Percentiles rank a stretch among this genome's conserved stretches.
Evolutionary conservation across 2,113 vertebrate genomes (phyloP).

Genomic region (Morone saxatilis): DNA sequence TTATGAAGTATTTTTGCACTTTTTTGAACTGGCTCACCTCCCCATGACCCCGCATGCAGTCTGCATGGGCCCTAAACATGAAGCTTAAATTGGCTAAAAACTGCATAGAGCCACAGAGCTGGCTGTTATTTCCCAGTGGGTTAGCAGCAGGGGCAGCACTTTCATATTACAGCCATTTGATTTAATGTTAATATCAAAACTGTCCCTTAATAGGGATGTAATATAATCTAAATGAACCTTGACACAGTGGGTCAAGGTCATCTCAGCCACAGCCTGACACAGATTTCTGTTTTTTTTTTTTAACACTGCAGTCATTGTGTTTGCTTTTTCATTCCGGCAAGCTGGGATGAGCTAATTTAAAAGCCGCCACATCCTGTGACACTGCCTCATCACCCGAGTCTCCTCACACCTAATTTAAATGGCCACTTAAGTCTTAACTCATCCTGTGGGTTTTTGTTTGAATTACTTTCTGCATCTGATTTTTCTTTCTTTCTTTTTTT

Average conservation of each 20-base stretch:
- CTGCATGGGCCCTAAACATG: not conserved
- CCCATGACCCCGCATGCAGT: not conserved
- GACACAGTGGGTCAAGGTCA: slow-evolving; percentile 22
- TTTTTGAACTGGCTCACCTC: not conserved
- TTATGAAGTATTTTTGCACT: not conserved
- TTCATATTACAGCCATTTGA: slow-evolving; percentile 1
- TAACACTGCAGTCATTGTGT: not conserved
- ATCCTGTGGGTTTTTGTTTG: slow-evolving; percentile 34
- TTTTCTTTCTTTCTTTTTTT: not conserved
- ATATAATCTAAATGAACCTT: slow-evolving; percentile 5
- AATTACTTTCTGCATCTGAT: slow-evolving; percentile 18
- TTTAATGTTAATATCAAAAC: slow-evolving; percentile 21
- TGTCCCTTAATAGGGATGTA: not conserved
- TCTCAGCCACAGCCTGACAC: slow-evolving; percentile 3
- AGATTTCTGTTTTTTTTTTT: not conserved
- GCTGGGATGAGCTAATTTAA: slow-evolving; percentile 37
- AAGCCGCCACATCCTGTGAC: slow-evolving; percentile 13
- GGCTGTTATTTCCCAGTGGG: slow-evolving; percentile 18
- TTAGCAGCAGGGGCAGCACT: not conserved
- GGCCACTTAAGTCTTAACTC: slow-evolving; percentile 44
- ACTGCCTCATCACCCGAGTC: slow-evolving; percentile 29
- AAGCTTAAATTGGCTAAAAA: not conserved
- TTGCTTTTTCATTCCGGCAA: slow-evolving; percentile 6
- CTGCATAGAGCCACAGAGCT: not conserved
- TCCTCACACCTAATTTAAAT: slow-evolving; percentile 51